Evolutionary conservation across 2,888 invertebrate species (phyloP).

Genomic region (Tineola bisselliella): DNA sequence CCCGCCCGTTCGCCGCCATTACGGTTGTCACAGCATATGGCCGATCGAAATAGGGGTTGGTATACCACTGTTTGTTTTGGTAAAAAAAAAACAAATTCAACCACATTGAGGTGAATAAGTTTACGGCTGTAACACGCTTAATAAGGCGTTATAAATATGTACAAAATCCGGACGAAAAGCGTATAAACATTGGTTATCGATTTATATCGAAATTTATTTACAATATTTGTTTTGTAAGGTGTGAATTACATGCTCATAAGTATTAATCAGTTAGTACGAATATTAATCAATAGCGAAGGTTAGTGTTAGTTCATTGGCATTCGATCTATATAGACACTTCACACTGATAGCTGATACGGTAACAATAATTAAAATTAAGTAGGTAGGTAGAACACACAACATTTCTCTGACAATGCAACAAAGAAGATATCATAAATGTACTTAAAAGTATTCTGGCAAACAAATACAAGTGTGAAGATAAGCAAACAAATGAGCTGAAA

Average conservation of each 20-base stretch:
- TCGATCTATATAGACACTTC: too few relatives aligned
- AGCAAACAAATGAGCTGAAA: conserved; percentile 25
- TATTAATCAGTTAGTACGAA: too few relatives aligned
- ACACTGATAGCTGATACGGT: too few relatives aligned
- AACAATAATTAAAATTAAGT: too few relatives aligned
- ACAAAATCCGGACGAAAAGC: neutral
- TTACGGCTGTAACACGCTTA: neutral
- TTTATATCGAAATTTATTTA: too few relatives aligned
- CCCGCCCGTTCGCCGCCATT: conserved; percentile 40
- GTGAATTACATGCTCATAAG: too few relatives aligned
- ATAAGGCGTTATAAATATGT: neutral
- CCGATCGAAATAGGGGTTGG: conserved; percentile 29
- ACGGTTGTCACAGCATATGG: conserved; percentile 54
- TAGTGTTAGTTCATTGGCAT: too few relatives aligned
- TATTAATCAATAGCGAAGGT: too few relatives aligned
- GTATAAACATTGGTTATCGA: too few relatives aligned
- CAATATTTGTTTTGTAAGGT: too few relatives aligned
- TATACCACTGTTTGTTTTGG: conserved; percentile 40
- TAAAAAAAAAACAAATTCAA: neutral
- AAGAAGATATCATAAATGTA: neutral
- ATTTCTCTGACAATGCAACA: too few relatives aligned
- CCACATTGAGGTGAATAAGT: neutral
- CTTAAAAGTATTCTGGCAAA: neutral
- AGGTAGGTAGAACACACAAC: too few relatives aligned
- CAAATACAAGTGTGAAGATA: conserved; percentile 5